Evolutionary conservation across 2,113 vertebrate genomes (phyloP), one percentile per base, ranked within the genome.

Genomic region (Laterallus jamaicensis): DNA sequence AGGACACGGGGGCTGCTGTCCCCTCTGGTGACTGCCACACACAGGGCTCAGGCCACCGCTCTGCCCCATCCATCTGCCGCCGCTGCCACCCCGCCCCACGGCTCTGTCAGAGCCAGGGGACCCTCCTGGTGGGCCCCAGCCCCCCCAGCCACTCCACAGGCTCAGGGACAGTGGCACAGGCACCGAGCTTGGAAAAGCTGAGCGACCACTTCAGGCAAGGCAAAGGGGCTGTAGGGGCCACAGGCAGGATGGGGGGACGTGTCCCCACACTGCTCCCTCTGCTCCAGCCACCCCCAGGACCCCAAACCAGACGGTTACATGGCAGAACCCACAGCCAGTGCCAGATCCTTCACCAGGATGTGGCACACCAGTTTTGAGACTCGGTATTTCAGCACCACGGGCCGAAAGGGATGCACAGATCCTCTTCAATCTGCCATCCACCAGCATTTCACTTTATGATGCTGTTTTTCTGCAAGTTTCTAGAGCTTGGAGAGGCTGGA

Each of bases 1-100:
- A n/a, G 59, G n/a, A 32, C 1, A 0, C 6, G 8, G 21, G 31
- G 0, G 0, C 42, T 59, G 42, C 39, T 1, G 35, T 19, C 31
- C 9, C 4, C 50, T 35, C 24, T 6, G 13, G 15, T 8, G 16
- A 55, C 17, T 31, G 39, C 3, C 40, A 19, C 5, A 7, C 7
- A 6, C 25, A 54, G 22, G 44, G 11, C 15, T 35, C 31, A 40
- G 32, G 62, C 4, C 21, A 44, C 11, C 1, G 3, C 16, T 32
- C 37, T 2, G 10, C 5, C 6, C 15, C 0, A 0, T 19, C 17
- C 18, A n/a, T 21, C 35, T 31, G 16, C 24, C 22, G 3, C 47
- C 8, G 20, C 49, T 10, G 5, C 49, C 49, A 49, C 49, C 10
- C 49, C 11, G 49, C 20, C 49, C 49, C 11, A 5, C 10, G 21